Base-by-base conservation (phyloP, 1,140 invertebrate species). In the Tetragnatha versicolor region DNA sequence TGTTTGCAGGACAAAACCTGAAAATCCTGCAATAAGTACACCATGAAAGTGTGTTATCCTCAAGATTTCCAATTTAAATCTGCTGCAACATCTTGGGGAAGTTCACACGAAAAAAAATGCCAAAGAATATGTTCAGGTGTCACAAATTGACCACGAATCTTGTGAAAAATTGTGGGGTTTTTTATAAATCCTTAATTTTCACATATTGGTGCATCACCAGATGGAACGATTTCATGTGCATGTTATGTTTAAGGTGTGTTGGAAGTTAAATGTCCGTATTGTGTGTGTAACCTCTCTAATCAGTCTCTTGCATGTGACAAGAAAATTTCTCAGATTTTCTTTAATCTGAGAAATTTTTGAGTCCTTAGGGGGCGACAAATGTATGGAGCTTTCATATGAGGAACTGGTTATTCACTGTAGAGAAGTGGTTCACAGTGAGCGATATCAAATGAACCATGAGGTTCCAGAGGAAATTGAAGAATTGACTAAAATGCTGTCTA, bases 191-290 rank as follows among this genome's bases (percentile, higher is more conserved):
- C 42, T 5, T 12, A 85, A 66, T 35, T 79, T 10, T 83, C 83
- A 5, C 84, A 78, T 68, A 60, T 88, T 7, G 86, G 81, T 39
- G 85, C 84, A 10, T 82, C 83, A 0, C 86, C 86, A 33, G 86
- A 88, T 84, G 86, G 86, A 22, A 47, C 87, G 2, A 79, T 85
- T 31, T 82, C 81, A 14, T 51, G 83, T 37, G 83, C 85, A 77
- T 58, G 53, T 5, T 58, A 22, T 58, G 53, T 12, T 12, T 14
- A 58, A 29, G 82, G 83, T 2, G 58, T 84, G 20, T 58, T 85
- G 0, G 84, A 86, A 80, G 80, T 86, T 0, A 86, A 86, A 80
- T 86, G 84, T 77, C 84, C 84, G 7, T 61, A 83, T 6, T 55
- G 58, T 0, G 33, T 25, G 10, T 31, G 12, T 14, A 12, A 61